Conservation (phyloP, 2,888 invertebrate species). For the Rotaria socialis region DNA sequence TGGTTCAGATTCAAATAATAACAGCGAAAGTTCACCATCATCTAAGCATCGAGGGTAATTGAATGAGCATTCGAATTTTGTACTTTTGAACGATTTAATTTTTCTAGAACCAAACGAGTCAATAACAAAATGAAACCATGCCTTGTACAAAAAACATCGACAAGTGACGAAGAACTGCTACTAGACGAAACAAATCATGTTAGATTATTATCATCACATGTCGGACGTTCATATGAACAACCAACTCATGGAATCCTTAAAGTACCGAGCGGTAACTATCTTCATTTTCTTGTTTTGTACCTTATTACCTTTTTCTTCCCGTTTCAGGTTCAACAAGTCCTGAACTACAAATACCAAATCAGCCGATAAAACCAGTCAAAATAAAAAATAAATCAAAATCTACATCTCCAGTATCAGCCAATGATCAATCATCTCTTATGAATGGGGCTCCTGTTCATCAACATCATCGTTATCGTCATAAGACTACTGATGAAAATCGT, state of each 20-base stretch:
- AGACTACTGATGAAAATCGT: neutral
- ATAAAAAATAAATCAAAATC: conserved; percentile 27
- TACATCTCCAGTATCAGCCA: neutral
- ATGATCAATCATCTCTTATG: neutral
- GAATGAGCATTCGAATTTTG: too few species aligned
- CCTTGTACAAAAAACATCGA: neutral
- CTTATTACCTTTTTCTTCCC: neutral
- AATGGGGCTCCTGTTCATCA: neutral
- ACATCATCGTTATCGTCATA: neutral
- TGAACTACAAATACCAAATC: neutral
- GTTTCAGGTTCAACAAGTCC: neutral
- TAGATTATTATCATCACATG: neutral
- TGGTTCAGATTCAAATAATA: conserved; percentile 9
- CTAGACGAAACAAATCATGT: neutral
- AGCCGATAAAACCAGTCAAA: neutral
- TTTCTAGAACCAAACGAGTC: neutral
- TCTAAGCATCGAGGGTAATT: neutral
- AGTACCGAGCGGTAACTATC: neutral
- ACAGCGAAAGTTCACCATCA: neutral
- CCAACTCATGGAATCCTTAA: conserved; percentile 33
- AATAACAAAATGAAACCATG: conserved; percentile 33
- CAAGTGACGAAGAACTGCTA: conserved; percentile 22
- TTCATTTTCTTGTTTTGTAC: too few species aligned
- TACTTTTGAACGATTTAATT: too few species aligned
- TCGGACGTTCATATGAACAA: neutral